Base-by-base conservation (phyloP, 2,797 vertebrate species). In the Sus cebifrons region DNA sequence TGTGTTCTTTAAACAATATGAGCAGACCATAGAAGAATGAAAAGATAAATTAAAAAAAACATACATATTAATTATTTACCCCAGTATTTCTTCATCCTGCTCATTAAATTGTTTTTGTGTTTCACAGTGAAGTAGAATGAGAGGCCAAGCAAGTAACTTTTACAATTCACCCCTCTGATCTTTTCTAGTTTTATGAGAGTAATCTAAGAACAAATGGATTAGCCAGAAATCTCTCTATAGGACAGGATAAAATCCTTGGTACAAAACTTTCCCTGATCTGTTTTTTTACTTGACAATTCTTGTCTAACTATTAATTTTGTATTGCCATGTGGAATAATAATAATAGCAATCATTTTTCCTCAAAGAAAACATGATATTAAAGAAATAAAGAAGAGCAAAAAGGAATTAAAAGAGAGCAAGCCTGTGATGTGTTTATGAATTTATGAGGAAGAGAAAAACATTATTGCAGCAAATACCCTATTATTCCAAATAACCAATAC, bases 1-100 rank as follows among this genome's bases (percentile, higher is more conserved):
- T 96, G 64, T 81, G 25, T 52, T 64, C 17, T 95, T 77, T 49
- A 86, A 97, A 68, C 15, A 64, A 6, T 84, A 73, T 18, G 18
- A 94, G 23, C 18, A 62, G 25, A 64, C 4, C 27, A 21, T 13
- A 65, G 13, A 40, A 94, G 29, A 73, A 27, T 16, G 44, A 49
- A 49, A 49, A 49, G 44, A 49, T 49, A 49, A 49, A 49, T 49
- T 7, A 49, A 49, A 49, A 44, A 49, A 49, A 49, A 49, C 44
- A 4, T 29, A 25, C 18, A 25, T 9, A 4, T 67, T 86, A 84
- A 54, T 5, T 89, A 54, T 77, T 95, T 89, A 82, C 36, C 10
- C 7, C 25, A 84, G 23, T 23, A 75, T 56, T 21, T 89, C 60
- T 91, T 77, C 77, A 29, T 84, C 5, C 1, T 70, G 25, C n/a